phyloP scores from a whole-genome alignment of 2,113 vertebrate genomes.

The Brienomyrus brachyistius region DNA sequence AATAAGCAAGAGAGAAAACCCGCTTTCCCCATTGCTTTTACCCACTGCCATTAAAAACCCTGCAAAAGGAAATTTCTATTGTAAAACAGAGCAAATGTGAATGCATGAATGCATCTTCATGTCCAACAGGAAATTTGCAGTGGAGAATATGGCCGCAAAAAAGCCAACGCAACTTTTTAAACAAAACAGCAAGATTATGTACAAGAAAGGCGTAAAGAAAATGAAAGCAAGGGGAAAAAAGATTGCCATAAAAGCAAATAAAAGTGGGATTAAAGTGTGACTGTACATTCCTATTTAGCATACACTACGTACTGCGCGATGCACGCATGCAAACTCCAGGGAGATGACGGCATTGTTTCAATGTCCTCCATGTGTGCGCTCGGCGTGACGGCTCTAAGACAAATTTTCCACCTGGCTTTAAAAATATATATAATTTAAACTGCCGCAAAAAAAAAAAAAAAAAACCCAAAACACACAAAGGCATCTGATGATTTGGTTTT shows the following conservation, averaged over 20 bases:
- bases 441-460: neutral
- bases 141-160: neutral
- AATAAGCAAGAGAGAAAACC: neutral
- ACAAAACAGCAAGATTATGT: neutral
- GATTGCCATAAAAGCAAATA: neutral
- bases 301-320: neutral
- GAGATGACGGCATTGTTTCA: neutral
- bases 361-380: neutral
- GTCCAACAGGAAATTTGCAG: neutral
- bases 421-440: neutral
- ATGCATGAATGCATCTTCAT: neutral
- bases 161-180: neutral
- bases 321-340: neutral
- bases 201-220: neutral
- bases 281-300: neutral
- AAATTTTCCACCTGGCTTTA: constrained; percentile 20
- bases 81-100: neutral
- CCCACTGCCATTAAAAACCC: neutral
- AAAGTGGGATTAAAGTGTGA: neutral
- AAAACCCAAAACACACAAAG: constrained; percentile 42
- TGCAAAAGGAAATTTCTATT: neutral
- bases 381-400: neutral
- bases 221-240: neutral
- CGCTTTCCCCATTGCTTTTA: neutral
- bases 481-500: constrained; percentile 57